Percentiles rank a stretch among this genome's conserved stretches.
Conservation (phyloP, 2,113 vertebrate species). For the Zapus hudsonius region DNA sequence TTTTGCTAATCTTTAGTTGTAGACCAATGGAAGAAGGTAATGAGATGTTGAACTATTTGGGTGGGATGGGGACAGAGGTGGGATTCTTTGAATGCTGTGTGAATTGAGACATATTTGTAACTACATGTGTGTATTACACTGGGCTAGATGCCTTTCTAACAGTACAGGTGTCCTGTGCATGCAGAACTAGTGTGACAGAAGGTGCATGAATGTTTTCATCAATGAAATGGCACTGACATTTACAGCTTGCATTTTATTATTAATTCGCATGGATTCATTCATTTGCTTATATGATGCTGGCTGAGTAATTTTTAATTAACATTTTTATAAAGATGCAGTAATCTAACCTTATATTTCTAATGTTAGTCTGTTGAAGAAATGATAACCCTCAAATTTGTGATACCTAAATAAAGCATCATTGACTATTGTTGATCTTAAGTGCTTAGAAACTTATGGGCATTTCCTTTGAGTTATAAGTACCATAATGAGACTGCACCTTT, state of each 20-base stretch:
- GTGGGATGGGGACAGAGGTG: slow-evolving; percentile 16
- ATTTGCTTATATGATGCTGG: slow-evolving; percentile 86
- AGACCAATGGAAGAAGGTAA: slow-evolving; percentile 74
- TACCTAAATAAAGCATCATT: slow-evolving; percentile 73
- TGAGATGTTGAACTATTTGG: slow-evolving; percentile 61
- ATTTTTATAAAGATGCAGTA: slow-evolving; percentile 88
- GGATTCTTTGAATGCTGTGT: slow-evolving; percentile 68
- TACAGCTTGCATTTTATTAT: slow-evolving; percentile 81
- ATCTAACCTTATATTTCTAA: slow-evolving; percentile 73
- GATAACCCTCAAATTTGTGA: slow-evolving; percentile 74
- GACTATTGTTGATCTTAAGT: slow-evolving; percentile 73
- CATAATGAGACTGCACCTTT: slow-evolving; percentile 87
- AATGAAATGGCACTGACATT: slow-evolving; percentile 82
- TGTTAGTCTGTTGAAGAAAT: slow-evolving; percentile 68
- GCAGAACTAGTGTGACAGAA: slow-evolving; percentile 80
- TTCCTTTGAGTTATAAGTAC: slow-evolving; percentile 76
- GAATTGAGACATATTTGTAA: slow-evolving; percentile 66
- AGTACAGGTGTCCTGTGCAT: slow-evolving; percentile 80
- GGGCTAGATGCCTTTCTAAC: slow-evolving; percentile 68
- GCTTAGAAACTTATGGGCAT: slow-evolving; percentile 74
- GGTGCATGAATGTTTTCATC: slow-evolving; percentile 84
- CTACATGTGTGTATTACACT: slow-evolving; percentile 60
- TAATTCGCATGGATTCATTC: slow-evolving; percentile 85
- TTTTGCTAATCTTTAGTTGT: slow-evolving; percentile 69
- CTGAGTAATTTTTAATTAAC: slow-evolving; percentile 85